Evolutionary conservation across 2,888 invertebrate genomes (phyloP).

Genomic region (Pristionchus fissidentatus): DNA sequence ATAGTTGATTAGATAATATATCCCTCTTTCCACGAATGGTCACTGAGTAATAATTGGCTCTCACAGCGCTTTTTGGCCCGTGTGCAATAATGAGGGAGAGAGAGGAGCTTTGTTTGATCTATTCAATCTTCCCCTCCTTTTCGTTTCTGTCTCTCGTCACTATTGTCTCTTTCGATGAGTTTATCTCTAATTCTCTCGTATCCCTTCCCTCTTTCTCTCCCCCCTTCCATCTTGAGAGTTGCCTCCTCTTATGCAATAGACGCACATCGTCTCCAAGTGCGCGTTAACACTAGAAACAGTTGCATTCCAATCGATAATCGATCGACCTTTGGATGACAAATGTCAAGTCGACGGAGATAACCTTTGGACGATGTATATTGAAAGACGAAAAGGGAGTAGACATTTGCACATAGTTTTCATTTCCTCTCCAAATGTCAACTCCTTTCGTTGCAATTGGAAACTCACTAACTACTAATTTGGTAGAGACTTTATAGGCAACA

Average conservation of each 20-base stretch:
- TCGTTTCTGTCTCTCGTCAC: neutral
- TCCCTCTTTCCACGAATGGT: no score
- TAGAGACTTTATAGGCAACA: no score
- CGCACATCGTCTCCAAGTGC: neutral
- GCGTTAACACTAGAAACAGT: no score
- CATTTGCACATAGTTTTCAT: no score
- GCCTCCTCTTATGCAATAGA: neutral
- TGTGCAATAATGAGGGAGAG: neutral
- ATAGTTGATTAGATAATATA: neutral
- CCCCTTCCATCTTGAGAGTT: neutral
- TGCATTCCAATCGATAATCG: no score
- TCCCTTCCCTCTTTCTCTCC: no score
- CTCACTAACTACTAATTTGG: no score
- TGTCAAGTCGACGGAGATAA: slow-evolving; percentile 2
- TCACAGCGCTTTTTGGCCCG: neutral
- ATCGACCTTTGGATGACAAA: neutral
- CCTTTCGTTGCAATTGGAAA: no score
- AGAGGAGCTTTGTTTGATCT: slow-evolving; percentile 21
- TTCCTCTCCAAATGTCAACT: no score
- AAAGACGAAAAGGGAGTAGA: no score
- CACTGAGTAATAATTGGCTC: neutral
- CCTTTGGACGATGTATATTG: neutral
- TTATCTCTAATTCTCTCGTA: neutral
- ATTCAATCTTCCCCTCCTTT: neutral
- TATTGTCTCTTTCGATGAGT: neutral